phyloP scores from a whole-genome alignment of 1,140 invertebrate genomes.

The Drosophila triauraria region DNA sequence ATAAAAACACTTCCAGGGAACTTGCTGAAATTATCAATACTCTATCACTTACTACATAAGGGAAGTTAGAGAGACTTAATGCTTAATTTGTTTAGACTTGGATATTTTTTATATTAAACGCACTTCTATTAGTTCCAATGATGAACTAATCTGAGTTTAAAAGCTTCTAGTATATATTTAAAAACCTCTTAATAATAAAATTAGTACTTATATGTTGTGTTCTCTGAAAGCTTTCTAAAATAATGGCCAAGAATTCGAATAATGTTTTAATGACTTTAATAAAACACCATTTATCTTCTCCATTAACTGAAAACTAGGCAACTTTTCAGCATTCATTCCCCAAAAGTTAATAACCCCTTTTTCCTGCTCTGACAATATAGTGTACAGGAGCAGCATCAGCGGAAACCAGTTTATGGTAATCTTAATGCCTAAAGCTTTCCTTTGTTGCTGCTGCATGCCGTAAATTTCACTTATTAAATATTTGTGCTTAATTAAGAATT shows the following conservation, averaged over 20 bases:
- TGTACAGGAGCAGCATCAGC: slow-evolving; percentile 18
- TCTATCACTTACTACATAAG: neutral
- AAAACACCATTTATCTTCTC: no score
- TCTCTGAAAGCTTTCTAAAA: neutral
- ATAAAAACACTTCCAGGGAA: neutral
- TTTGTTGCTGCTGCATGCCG: slow-evolving; percentile 51
- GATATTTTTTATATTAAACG: neutral
- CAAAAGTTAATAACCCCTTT: neutral
- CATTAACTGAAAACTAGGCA: neutral
- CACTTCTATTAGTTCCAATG: neutral
- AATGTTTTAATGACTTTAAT: neutral
- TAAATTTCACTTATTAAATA: slow-evolving; percentile 74
- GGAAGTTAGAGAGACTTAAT: neutral
- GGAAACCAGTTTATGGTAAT: slow-evolving; percentile 74
- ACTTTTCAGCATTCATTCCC: slow-evolving; percentile 1
- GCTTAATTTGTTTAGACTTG: no score
- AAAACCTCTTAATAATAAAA: neutral
- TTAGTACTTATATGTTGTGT: neutral
- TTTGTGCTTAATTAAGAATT: slow-evolving; percentile 72
- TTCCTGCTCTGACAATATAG: neutral
- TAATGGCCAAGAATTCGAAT: neutral
- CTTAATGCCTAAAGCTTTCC: slow-evolving; percentile 64
- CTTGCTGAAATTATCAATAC: slow-evolving; percentile 9
- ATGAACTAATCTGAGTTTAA: neutral
- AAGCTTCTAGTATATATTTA: no score